phyloP scores from a whole-genome alignment of 2,113 vertebrate species.

The Ia io region DNA sequence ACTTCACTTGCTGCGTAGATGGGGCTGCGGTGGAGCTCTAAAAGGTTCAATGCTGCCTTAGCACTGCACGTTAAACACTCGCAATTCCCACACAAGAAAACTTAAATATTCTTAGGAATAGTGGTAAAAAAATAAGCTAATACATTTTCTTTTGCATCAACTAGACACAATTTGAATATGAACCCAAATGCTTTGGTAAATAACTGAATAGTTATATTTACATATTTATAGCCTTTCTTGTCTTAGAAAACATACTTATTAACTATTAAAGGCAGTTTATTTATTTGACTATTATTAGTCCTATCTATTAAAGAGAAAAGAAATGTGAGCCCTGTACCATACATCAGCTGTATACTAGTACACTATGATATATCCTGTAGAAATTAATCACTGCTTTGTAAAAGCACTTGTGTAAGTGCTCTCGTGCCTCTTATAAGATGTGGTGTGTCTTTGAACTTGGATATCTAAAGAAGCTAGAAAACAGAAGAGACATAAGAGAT shows the following conservation, averaged over 20 bases:
- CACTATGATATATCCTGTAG: not conserved
- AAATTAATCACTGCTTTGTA: not conserved
- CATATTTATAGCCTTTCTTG: not conserved
- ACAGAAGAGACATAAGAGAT: not conserved
- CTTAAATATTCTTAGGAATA: not conserved
- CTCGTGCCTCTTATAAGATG: not conserved
- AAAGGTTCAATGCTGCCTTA: conserved; percentile 58
- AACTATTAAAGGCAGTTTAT: not conserved
- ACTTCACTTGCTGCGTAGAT: conserved; percentile 89
- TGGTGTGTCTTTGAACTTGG: not conserved
- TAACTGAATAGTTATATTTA: not conserved
- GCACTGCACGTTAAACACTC: not conserved
- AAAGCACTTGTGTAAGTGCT: not conserved
- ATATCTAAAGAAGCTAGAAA: conserved; percentile 25
- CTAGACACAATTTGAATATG: not conserved
- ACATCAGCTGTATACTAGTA: not conserved
- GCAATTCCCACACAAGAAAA: not conserved
- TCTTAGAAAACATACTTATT: conserved; percentile 25
- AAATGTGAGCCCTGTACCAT: not conserved
- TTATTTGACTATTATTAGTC: conserved; percentile 17
- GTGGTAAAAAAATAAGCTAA: not conserved
- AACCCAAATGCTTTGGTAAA: conserved; percentile 10
- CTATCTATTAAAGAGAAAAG: not conserved
- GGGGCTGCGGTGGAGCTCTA: conserved; percentile 87
- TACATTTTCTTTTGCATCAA: not conserved